A percentile compares a stretch with the other conserved stretches of the same genome.
Evolutionary conservation across 2,797 vertebrate species (phyloP).

Genomic region (Manis crassicaudata): DNA sequence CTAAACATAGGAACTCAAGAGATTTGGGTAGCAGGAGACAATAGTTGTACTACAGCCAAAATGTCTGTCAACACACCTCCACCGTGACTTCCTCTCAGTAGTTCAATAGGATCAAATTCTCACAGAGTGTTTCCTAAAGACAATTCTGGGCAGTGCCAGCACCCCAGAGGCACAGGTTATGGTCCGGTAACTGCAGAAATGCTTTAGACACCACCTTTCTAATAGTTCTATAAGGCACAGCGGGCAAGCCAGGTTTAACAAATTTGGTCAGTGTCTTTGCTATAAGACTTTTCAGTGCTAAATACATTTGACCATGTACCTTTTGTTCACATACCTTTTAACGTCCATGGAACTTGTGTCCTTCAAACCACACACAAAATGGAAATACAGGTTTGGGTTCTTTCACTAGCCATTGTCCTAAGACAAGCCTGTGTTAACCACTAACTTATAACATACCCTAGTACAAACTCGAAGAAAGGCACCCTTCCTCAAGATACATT

Average conservation of each 20-base stretch:
- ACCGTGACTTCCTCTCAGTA: neutral
- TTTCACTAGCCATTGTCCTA: neutral
- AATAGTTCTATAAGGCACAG: rapidly evolving
- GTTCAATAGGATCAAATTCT: neutral
- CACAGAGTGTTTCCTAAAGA: neutral
- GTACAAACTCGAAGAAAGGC: neutral
- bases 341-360: neutral
- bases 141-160: neutral
- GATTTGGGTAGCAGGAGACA: neutral
- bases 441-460: neutral
- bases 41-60: no score
- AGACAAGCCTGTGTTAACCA: neutral
- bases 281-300: neutral
- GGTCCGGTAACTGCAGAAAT: neutral
- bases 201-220: neutral
- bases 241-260: neutral
- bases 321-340: neutral
- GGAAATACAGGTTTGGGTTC: neutral
- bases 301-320: neutral
- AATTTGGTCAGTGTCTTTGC: neutral
- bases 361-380: neutral
- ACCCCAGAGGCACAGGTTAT: no score
- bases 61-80: neutral
- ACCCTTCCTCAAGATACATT: neutral
- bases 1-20: neutral